phyloP scores from a whole-genome alignment of 2,113 vertebrate species.

The Prinia subflava region DNA sequence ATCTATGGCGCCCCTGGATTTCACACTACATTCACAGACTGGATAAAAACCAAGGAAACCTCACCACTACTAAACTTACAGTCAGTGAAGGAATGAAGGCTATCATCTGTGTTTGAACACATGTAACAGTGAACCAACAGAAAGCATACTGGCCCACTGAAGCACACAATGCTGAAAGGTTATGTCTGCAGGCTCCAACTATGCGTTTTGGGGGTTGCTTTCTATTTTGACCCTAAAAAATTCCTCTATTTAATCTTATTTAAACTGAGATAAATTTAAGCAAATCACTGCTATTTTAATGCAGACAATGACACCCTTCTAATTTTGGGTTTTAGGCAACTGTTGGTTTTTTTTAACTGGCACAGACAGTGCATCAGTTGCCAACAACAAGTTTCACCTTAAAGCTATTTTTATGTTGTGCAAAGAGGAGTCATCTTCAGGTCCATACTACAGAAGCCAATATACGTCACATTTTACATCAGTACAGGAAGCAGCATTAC shows the following conservation, averaged over 20 bases:
- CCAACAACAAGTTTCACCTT: neutral
- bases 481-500: neutral
- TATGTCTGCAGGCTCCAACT: neutral
- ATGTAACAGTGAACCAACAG: neutral
- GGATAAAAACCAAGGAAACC: neutral
- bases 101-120: neutral
- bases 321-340: neutral
- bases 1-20: neutral
- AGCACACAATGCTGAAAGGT: neutral
- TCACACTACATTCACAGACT: neutral
- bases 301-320: neutral
- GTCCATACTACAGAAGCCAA: neutral
- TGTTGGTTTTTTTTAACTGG: fast-evolving
- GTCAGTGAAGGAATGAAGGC: neutral
- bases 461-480: neutral
- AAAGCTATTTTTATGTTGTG: neutral
- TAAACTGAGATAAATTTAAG: neutral
- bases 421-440: neutral
- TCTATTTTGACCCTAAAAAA: neutral
- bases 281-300: neutral
- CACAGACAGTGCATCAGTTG: neutral
- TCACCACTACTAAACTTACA: neutral
- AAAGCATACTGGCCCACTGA: neutral
- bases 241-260: neutral
- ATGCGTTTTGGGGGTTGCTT: neutral